Evolutionary conservation across 2,888 invertebrate species (phyloP).

Genomic region (Carabus problematicus): DNA sequence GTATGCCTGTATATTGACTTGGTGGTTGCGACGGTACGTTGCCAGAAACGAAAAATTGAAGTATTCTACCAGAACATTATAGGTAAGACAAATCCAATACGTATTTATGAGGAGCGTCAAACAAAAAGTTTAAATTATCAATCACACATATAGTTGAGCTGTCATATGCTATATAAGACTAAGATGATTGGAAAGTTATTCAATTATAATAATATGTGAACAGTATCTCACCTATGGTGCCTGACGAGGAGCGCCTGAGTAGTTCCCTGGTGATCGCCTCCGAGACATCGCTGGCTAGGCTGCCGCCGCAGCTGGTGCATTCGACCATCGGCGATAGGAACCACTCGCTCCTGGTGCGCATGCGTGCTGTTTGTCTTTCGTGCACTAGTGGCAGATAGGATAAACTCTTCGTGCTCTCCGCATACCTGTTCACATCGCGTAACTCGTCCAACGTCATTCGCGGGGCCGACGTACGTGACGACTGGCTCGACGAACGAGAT

Average conservation of each 20-base stretch:
- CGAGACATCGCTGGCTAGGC: slow-evolving; percentile 57
- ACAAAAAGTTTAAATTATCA: no score
- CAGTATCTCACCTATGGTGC: slow-evolving; percentile 62
- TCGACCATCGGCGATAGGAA: slow-evolving; percentile 78
- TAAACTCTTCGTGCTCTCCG: slow-evolving; percentile 90
- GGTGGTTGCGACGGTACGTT: no score
- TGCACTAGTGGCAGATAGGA: slow-evolving; percentile 94
- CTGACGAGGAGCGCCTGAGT: slow-evolving; percentile 63
- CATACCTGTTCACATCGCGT: slow-evolving; percentile 86
- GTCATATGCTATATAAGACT: no score
- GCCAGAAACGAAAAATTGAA: no score
- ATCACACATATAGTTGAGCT: no score
- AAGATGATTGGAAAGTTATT: no score
- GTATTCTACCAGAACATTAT: no score
- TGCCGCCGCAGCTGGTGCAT: slow-evolving; percentile 59
- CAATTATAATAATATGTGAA: neutral
- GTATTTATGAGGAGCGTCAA: no score
- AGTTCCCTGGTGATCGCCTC: slow-evolving; percentile 53
- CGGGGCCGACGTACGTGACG: slow-evolving; percentile 25
- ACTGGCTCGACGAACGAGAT: slow-evolving; percentile 30
- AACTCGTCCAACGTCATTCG: slow-evolving; percentile 85
- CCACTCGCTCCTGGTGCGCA: slow-evolving; percentile 98
- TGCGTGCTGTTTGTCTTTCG: slow-evolving; percentile 94
- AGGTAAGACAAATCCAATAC: no score
- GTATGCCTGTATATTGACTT: no score